Evolutionary conservation across 2,797 vertebrate genomes (phyloP).

Genomic region (Brachyrhaphis roseni): DNA sequence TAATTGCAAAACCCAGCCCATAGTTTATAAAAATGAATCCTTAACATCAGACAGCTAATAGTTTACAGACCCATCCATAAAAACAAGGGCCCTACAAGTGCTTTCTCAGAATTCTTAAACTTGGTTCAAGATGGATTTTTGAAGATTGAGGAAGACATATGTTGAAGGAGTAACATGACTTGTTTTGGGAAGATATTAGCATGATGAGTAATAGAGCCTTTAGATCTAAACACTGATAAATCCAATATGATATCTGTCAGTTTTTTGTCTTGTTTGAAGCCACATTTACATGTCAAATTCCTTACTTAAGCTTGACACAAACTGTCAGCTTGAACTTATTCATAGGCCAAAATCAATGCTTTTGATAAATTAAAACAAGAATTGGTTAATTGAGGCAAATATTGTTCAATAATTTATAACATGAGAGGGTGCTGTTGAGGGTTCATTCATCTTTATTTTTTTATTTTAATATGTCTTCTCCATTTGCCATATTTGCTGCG

Average conservation of each 20-base stretch:
- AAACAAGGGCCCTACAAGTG: constrained; percentile 41
- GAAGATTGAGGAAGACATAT: constrained; percentile 37
- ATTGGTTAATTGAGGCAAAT: not conserved
- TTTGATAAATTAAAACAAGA: no score
- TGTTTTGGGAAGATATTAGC: constrained; percentile 42
- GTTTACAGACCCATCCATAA: constrained; percentile 50
- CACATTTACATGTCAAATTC: constrained; percentile 30
- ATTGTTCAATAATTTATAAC: not conserved
- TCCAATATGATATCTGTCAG: constrained; percentile 45
- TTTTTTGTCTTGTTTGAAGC: constrained; percentile 30
- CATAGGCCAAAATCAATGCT: not conserved
- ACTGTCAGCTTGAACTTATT: constrained; percentile 32
- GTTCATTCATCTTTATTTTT: not conserved
- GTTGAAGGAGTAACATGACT: constrained; percentile 53
- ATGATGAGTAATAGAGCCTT: constrained; percentile 57
- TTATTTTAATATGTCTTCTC: not conserved
- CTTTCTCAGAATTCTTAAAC: constrained; percentile 42
- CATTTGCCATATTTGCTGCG: not conserved
- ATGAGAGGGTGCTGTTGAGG: no score
- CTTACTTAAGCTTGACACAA: constrained; percentile 27
- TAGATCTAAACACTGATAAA: constrained; percentile 57
- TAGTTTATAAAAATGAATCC: constrained; percentile 43
- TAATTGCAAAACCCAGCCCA: constrained; percentile 38
- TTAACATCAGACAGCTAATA: constrained; percentile 48
- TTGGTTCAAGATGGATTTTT: constrained; percentile 35